Percentiles rank a stretch among this genome's conserved stretches.
These are phyloP conservation scores for Enteromius afrohamiltoni DNA, from an alignment of 2,797 vertebrate genomes.

Conservation along the genomic window DNA sequence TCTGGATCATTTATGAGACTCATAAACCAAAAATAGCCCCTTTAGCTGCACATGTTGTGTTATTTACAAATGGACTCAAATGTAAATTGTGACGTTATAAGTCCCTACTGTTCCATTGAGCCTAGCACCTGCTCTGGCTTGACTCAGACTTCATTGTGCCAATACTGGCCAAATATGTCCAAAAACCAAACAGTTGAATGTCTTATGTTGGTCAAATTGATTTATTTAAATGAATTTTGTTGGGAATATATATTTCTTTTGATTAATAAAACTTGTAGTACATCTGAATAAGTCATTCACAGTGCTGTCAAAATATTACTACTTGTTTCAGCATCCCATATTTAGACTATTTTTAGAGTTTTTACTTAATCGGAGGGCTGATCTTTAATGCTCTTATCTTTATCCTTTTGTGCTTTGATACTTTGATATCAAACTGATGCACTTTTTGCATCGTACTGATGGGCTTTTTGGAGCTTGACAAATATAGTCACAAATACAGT, in stretches of 20 bases:
- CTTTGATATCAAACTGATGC: neutral
- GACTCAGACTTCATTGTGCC: conserved; percentile 30
- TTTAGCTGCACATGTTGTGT: conserved; percentile 3
- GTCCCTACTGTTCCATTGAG: conserved; percentile 12
- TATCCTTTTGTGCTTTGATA: neutral
- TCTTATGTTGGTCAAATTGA: conserved; percentile 36
- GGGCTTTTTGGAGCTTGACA: neutral
- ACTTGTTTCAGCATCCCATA: neutral
- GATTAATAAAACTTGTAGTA: neutral
- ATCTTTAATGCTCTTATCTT: neutral
- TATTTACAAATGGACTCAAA: conserved; percentile 19
- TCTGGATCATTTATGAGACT: neutral
- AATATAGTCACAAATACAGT: neutral
- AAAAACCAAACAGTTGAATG: conserved; percentile 35
- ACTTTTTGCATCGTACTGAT: neutral
- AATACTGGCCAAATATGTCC: conserved; percentile 20
- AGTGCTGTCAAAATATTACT: neutral
- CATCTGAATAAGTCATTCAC: too few relatives aligned
- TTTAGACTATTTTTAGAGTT: neutral
- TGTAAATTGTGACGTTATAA: conserved; percentile 19
- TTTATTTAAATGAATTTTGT: neutral
- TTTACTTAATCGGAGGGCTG: neutral
- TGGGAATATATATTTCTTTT: neutral
- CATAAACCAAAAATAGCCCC: conserved; percentile 4
- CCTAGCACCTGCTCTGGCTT: conserved; percentile 43